A percentile compares a stretch with the other conserved stretches of the same genome.
Conservation (phyloP, 1,140 invertebrate species). For the Anoplolepis gracilipes region DNA sequence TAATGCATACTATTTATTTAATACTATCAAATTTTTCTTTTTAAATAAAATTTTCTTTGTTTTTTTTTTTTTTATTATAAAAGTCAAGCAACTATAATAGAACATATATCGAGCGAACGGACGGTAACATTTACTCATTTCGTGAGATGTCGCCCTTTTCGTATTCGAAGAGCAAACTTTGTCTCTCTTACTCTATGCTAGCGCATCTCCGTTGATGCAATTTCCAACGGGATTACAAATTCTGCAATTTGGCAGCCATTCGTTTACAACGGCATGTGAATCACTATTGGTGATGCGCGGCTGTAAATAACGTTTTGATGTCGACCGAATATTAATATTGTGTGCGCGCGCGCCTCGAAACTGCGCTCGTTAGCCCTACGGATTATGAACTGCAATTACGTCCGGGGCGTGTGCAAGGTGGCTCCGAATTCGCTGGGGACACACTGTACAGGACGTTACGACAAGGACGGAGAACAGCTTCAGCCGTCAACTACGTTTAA, state of each 20-base stretch:
- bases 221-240: slow-evolving; percentile 61
- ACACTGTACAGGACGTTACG: slow-evolving; percentile 31
- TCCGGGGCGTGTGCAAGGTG: slow-evolving; percentile 37
- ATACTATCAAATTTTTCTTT: background rate
- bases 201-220: slow-evolving; percentile 62
- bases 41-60: slow-evolving; percentile 22
- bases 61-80: slow-evolving; percentile 45
- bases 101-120: slow-evolving; percentile 17
- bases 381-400: slow-evolving; percentile 61
- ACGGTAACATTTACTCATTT: slow-evolving; percentile 60
- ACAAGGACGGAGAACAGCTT: slow-evolving; percentile 31
- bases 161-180: slow-evolving; percentile 52
- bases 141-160: slow-evolving; percentile 41
- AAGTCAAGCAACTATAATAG: background rate
- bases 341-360: slow-evolving; percentile 20
- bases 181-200: slow-evolving; percentile 51
- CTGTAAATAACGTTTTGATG: slow-evolving; percentile 56
- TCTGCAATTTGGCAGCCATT: slow-evolving; percentile 50
- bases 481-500: slow-evolving; percentile 42
- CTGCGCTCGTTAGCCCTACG: slow-evolving; percentile 54
- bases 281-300: slow-evolving; percentile 37
- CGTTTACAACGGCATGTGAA: slow-evolving; percentile 31
- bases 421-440: slow-evolving; percentile 31
- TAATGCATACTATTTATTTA: background rate
- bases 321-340: slow-evolving; percentile 52